phyloP scores from a whole-genome alignment of 2,888 invertebrate genomes.

The Thera obeliscata region DNA sequence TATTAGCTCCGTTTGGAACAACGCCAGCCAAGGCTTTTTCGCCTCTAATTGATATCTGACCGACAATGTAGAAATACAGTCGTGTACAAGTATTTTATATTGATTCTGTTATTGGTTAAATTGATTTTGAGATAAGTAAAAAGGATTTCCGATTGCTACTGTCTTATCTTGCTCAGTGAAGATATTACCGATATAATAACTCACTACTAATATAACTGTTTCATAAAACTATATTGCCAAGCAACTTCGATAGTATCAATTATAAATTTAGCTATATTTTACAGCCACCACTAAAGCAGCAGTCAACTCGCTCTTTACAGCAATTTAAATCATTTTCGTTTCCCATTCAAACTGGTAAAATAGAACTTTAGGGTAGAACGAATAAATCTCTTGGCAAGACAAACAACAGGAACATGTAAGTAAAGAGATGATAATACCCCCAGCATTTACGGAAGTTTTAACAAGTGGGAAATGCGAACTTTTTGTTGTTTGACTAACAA shows the following conservation, averaged over 20 bases:
- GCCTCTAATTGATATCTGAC: slow-evolving; percentile 79
- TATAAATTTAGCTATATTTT: slow-evolving; percentile 18
- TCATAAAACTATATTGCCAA: neutral
- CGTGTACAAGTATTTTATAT: slow-evolving; percentile 49
- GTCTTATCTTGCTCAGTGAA: neutral
- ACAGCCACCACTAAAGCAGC: slow-evolving; percentile 22
- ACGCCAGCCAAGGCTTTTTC: slow-evolving; percentile 65
- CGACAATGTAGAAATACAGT: slow-evolving; percentile 60
- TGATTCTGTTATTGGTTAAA: slow-evolving; percentile 16
- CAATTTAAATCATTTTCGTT: slow-evolving; percentile 38
- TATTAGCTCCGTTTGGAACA: slow-evolving; percentile 74
- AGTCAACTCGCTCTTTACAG: slow-evolving; percentile 27
- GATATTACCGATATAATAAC: neutral
- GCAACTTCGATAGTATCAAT: slow-evolving; percentile 4
- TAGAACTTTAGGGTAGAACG: slow-evolving; percentile 40
- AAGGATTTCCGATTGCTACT: neutral
- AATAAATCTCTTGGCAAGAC: slow-evolving; percentile 43
- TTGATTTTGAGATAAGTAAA: neutral
- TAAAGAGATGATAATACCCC: slow-evolving; percentile 46
- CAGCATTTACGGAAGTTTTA: slow-evolving; percentile 46
- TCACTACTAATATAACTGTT: neutral
- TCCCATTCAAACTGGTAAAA: slow-evolving; percentile 37
- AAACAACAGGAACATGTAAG: slow-evolving; percentile 45
- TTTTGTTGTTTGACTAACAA: slow-evolving; percentile 44
- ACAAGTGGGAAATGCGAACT: slow-evolving; percentile 44